Conservation (phyloP, 2,888 invertebrate species). For the Flexamia atlantica region DNA sequence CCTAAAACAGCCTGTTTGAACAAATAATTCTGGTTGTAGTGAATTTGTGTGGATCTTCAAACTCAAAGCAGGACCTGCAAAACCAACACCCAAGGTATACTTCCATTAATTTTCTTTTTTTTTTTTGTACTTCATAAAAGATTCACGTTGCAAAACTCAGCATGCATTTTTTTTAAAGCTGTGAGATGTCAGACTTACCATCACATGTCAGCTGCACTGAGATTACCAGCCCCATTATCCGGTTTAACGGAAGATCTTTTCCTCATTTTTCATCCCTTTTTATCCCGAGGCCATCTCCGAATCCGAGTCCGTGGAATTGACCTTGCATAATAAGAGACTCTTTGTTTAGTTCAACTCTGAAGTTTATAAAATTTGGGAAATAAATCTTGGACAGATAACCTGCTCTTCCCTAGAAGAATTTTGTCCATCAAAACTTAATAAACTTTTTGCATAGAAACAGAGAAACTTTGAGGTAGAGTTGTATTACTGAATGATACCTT, state of each 20-base stretch:
- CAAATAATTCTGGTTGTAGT: neutral
- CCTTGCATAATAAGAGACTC: neutral
- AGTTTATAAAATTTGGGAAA: neutral
- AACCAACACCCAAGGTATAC: neutral
- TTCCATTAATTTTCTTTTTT: neutral
- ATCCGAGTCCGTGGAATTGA: neutral
- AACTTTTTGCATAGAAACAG: neutral
- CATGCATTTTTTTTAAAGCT: neutral
- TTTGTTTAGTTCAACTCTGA: neutral
- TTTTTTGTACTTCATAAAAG: neutral
- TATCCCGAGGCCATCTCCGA: neutral
- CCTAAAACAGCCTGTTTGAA: neutral
- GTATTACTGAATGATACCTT: too few relatives aligned
- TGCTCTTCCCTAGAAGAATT: neutral
- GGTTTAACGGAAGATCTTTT: neutral
- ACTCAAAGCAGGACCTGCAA: neutral
- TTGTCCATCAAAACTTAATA: neutral
- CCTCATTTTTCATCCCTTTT: neutral
- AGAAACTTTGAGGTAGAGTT: too few relatives aligned
- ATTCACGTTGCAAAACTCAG: neutral
- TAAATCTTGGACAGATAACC: neutral
- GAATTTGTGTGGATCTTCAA: neutral
- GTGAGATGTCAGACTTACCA: neutral
- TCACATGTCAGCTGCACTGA: neutral
- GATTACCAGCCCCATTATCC: neutral